Base-by-base conservation (phyloP, 2,888 invertebrate genomes). In the Ellobium chinense region DNA sequence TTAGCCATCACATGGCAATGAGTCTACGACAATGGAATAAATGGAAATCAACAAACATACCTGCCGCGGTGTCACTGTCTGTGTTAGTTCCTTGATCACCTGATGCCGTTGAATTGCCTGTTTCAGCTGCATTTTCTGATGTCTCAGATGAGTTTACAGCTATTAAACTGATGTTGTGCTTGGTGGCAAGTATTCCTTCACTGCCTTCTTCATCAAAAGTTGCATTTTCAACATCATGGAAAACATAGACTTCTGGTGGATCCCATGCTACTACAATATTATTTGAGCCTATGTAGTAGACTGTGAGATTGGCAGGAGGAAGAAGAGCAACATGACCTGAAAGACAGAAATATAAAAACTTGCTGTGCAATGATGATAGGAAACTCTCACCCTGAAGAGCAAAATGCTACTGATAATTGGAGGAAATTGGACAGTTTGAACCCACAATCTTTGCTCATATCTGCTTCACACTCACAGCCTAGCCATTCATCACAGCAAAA, bases 221-320 rank as follows among this genome's bases (percentile, higher is more conserved):
- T 36, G 68, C 39, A 29, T 74, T 63, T 12, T n/a, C 29, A 27
- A 84, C 77, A 54, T 84, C 81, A 34, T 84, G 80, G 29, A 60
- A 21, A 9, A 62, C 37, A 63, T 83, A 83, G n/a, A 83, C 70
- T 1, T 60, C 62, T 27, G 88, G 88, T 31, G 83, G 80, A 39
- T 80, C 83, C 89, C 89, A 89, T 60, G 81, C 84, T 18, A 89
- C 29, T 65, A 83, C 84, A 0, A 85, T 83, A 63, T 74, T 83
- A 1, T 65, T 83, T 0, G 76, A 46, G 24, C 80, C 79, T 0
- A 80, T 79, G 29, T 81, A 82, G 21, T 82, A 83, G 0, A 84
- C 76, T 4, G 85, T 86, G 27, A 89, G 72, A 79, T 88, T 87
- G 18, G 65, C 65, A 1, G 87, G 88, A 34, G 88, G 86, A 4